Conservation (phyloP, 2,113 vertebrate species). For the Erythrocercus mccallii region DNA sequence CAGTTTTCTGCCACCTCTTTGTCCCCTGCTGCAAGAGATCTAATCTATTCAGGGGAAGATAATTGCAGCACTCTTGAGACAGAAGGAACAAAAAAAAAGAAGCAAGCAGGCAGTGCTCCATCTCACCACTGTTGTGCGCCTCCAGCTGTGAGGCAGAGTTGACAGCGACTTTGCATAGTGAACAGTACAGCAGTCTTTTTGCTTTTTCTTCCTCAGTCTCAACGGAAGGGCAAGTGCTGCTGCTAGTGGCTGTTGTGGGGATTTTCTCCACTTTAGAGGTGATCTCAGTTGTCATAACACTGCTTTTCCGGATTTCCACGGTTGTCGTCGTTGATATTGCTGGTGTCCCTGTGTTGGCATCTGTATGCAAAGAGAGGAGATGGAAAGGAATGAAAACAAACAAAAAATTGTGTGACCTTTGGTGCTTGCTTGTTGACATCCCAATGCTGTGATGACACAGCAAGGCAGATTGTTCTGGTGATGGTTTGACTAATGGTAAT, state of each 20-base stretch:
- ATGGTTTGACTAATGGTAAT: not conserved
- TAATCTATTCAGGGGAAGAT: conserved; percentile 64
- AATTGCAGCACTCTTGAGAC: conserved; percentile 62
- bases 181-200: conserved; percentile 93
- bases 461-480: not conserved
- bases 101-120: not conserved
- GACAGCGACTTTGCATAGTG: conserved; percentile 97
- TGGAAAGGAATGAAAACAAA: not conserved
- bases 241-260: conserved; percentile 62
- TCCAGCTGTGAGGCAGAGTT: conserved; percentile 98
- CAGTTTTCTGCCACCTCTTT: conserved; percentile 43
- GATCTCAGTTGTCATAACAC: conserved; percentile 73
- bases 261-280: conserved; percentile 78
- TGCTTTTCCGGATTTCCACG: conserved; percentile 64
- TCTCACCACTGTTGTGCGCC: conserved; percentile 96
- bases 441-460: not conserved
- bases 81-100: not conserved
- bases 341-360: conserved; percentile 68
- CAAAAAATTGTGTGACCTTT: not conserved
- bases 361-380: conserved; percentile 59
- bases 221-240: conserved; percentile 63
- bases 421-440: not conserved
- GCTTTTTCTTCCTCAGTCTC: conserved; percentile 98
- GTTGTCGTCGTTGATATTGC: conserved; percentile 69
- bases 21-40: conserved; percentile 64